Conservation (phyloP, 2,113 vertebrate species). For the Cochlearius cochlearius region DNA sequence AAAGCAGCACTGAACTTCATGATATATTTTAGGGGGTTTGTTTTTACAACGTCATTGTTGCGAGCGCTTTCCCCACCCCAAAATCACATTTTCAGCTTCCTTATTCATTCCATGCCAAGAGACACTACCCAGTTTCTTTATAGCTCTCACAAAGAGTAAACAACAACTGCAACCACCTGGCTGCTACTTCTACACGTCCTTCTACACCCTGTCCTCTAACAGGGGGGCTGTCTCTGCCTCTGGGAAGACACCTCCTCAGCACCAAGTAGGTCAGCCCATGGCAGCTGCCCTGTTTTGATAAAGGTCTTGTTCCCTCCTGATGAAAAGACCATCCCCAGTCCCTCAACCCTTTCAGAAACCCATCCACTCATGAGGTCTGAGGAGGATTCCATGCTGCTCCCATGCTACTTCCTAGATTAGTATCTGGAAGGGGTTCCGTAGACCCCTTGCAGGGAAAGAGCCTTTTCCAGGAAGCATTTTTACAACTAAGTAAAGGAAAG, state of each 20-base stretch:
- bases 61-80: background rate
- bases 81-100: constrained; percentile 31
- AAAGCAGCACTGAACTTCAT: constrained; percentile 23
- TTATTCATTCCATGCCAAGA: constrained; percentile 32
- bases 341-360: background rate
- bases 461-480: background rate
- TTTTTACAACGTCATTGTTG: background rate
- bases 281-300: background rate
- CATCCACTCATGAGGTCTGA: background rate
- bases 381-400: background rate
- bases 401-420: background rate
- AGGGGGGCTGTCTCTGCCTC: background rate
- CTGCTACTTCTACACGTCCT: background rate
- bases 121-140: background rate
- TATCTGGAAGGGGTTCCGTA: background rate
- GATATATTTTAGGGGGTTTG: background rate
- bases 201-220: background rate
- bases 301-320: background rate
- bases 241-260: background rate
- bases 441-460: background rate
- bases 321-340: background rate
- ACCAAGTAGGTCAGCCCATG: background rate
- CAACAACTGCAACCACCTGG: background rate
- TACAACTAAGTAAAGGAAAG: background rate
- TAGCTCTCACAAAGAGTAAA: background rate